Conservation (phyloP, 2,888 invertebrate genomes). For the Polyploca ridens region DNA sequence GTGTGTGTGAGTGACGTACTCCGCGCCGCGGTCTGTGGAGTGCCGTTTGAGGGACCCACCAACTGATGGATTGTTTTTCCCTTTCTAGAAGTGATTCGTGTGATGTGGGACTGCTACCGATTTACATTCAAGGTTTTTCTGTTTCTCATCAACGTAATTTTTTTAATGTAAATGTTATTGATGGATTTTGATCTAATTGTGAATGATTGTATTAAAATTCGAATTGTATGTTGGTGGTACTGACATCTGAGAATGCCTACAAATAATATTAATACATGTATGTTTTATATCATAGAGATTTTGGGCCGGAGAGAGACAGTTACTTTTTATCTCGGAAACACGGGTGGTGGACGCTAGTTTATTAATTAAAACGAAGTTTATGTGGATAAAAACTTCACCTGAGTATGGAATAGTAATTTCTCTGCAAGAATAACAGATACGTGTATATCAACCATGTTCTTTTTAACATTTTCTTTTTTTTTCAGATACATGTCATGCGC, state of each 20-base stretch:
- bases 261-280: too few species aligned
- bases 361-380: too few species aligned
- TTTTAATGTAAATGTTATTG: not conserved
- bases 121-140: not conserved
- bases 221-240: too few species aligned
- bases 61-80: slow-evolving; percentile 61
- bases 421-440: too few species aligned
- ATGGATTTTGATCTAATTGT: not conserved
- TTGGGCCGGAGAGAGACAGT: too few species aligned
- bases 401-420: too few species aligned
- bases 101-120: slow-evolving; percentile 27
- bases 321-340: too few species aligned
- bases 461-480: slow-evolving; percentile 39
- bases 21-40: slow-evolving; percentile 44
- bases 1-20: slow-evolving; percentile 27
- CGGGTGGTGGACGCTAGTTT: too few species aligned
- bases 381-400: too few species aligned
- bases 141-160: not conserved
- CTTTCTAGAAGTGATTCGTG: slow-evolving; percentile 52
- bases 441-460: not conserved
- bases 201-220: too few species aligned
- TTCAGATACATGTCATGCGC: slow-evolving; percentile 82
- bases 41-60: slow-evolving; percentile 51
- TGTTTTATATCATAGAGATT: too few species aligned
- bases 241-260: too few species aligned